These are phyloP conservation scores for Eublepharis macularius DNA, from an alignment of 2,113 vertebrate species.

Conservation along the genomic window DNA sequence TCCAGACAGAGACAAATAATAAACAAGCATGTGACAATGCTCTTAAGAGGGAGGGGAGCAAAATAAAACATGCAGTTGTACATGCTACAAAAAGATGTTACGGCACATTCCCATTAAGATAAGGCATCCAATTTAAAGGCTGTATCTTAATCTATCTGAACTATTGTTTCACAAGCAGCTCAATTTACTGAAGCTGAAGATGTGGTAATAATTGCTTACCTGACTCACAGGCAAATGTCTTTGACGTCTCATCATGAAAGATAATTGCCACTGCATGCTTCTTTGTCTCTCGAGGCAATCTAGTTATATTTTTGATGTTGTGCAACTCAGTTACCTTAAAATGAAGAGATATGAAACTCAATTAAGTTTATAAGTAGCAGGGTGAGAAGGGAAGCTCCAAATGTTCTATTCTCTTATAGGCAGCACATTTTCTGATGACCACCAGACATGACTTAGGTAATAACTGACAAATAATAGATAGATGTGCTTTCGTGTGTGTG, in stretches of 20 bases:
- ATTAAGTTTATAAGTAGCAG: slow-evolving; percentile 26
- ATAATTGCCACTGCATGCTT: slow-evolving; percentile 98
- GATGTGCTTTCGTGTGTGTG: not conserved
- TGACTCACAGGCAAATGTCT: slow-evolving; percentile 98
- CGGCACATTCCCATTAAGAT: slow-evolving; percentile 59
- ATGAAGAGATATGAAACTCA: slow-evolving; percentile 71
- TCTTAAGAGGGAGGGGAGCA: slow-evolving; percentile 20
- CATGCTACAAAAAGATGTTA: slow-evolving; percentile 24
- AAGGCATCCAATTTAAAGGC: slow-evolving; percentile 41
- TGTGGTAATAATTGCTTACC: slow-evolving; percentile 80
- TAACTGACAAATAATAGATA: not conserved
- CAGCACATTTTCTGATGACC: not conserved
- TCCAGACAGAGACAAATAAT: slow-evolving; percentile 54
- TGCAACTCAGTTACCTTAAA: slow-evolving; percentile 96
- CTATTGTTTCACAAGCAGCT: slow-evolving; percentile 44
- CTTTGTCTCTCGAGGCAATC: slow-evolving; percentile 96
- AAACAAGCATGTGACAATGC: slow-evolving; percentile 50
- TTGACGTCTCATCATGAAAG: slow-evolving; percentile 97
- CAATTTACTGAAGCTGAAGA: slow-evolving; percentile 50
- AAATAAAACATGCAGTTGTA: slow-evolving; percentile 38
- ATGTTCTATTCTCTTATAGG: not conserved
- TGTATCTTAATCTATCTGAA: slow-evolving; percentile 36
- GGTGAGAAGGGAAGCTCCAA: slow-evolving; percentile 18
- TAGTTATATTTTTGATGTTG: slow-evolving; percentile 97
- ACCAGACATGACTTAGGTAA: not conserved